Base-by-base conservation (phyloP, 2,888 invertebrate species). In the Gnatocerus cornutus region DNA sequence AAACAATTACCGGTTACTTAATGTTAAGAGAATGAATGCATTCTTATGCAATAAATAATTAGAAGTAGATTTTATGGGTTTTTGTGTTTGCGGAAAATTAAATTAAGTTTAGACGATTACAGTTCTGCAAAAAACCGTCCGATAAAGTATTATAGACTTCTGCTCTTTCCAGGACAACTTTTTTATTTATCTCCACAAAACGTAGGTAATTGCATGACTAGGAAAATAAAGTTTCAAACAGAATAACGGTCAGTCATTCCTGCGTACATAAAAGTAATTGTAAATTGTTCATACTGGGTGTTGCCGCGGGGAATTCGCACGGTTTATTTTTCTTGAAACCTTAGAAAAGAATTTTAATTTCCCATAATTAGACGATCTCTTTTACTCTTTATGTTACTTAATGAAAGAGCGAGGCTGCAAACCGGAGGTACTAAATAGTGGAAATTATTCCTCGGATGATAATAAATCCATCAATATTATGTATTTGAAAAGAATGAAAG, bases 1-100 rank as follows among this genome's bases (percentile, higher is more conserved):
- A 56, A 56, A 56, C 56, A 56, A 56, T 56, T 56, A 56, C 43
- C 37, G 43, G 29, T 56, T 56, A 56, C 43, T 55, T 55, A 55
- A 55, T 39, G 21, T 37, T 55, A 55, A 55, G 39, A 55, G 55
- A 55, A 39, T 55, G 37, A 55, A 37, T 39, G 55, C 39, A 55
- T 21, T 39, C 16, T 55, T 55, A 21, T 10, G 39, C 55, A 55
- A 55, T 55, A 55, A 39, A 55, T 55, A 30, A 55, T 53, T 39
- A 55, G 39, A 10, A 55, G 7, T 39, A 55, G 1, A 21, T 21
- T 21, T 21, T 21, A 21, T 21, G 21, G 21, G 21, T 4, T 3
- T 21, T 21, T 21, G 21, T 21, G n/a, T n/a, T n/a, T n/a, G n/a
- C n/a, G n/a, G n/a, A n/a, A n/a, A n/a, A n/a, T n/a, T n/a, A n/a